Evolutionary conservation across 2,797 vertebrate species (phyloP), one percentile per base, ranked within the genome.

Genomic region (Mormyrus hasselquistii): DNA sequence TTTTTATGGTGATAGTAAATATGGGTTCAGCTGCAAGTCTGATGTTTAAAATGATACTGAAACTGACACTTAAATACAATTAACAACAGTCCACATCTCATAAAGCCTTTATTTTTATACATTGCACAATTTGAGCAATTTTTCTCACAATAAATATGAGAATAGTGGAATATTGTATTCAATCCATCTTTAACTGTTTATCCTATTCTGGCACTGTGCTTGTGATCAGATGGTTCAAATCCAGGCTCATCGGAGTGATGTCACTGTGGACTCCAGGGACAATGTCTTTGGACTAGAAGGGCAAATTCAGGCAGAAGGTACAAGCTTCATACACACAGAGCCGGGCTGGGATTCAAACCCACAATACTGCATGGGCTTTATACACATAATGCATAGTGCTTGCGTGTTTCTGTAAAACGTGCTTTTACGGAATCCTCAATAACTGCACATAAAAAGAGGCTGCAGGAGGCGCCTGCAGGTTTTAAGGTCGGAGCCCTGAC

Each of bases 1-100:
- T 73, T 73, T 73, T 73, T 73, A 73, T 73, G 65, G 29, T 73
- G 65, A 73, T 73, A 79, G 73, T 47, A 79, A 79, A 79, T 79
- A 79, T 79, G 38, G 8, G 16, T 79, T 19, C 19, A 41, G 73
- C 73, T 79, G 41, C 65, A 73, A 38, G 65, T 73, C 65, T 73
- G 65, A 38, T 73, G 65, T 73, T 38, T 73, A 73, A 73, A 73
- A 73, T 38, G 16, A 79, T 41, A 2, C 69, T 19, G 34, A 76
- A 41, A 41, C 69, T 8, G 34, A 19, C 16, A 38, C 1, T 44
- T n/a, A 79, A 79, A 41, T 79, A 19, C 73, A 79, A 44, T 79
- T n/a, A 79, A n/a, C 65, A 79, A n/a, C n/a, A 41, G 38, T 47
- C 41, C 19, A 79, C 19, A 79, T 79, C 16, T 16, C 38, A 9